Evolutionary conservation across 2,113 vertebrate genomes (phyloP).

Genomic region (Oxyruncus cristatus): DNA sequence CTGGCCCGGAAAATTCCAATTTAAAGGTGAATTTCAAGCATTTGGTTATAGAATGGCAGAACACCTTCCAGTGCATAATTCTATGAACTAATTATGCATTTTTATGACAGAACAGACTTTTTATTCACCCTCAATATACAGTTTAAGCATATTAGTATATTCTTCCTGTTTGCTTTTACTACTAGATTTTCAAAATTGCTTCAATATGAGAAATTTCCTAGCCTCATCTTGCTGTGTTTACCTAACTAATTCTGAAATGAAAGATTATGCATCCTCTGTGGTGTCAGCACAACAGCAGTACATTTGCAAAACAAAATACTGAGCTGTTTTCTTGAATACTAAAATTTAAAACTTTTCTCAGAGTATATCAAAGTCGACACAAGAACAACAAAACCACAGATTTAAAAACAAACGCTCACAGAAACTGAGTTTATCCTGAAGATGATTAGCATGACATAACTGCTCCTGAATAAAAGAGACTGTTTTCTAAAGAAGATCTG

Average conservation of each 20-base stretch:
- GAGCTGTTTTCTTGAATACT: neutral
- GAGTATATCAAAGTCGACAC: neutral
- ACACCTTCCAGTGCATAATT: no score
- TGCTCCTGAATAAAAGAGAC: neutral
- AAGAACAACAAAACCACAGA: neutral
- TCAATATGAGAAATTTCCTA: neutral
- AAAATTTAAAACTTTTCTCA: neutral
- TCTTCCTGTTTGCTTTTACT: neutral
- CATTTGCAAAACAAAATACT: neutral
- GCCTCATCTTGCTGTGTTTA: neutral
- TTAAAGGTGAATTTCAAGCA: neutral
- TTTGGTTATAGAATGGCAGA: neutral
- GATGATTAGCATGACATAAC: neutral
- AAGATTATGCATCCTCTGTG: neutral
- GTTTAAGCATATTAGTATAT: neutral
- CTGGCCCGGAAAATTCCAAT: neutral
- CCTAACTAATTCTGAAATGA: neutral
- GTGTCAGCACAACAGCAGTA: neutral
- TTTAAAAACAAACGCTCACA: neutral
- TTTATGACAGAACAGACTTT: neutral
- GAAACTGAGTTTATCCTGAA: neutral
- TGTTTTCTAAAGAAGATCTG: neutral
- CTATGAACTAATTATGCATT: neutral
- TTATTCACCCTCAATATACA: neutral
- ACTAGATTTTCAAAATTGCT: neutral